Evolutionary conservation across 2,113 vertebrate genomes (phyloP).

Genomic region (Centropristis striata): DNA sequence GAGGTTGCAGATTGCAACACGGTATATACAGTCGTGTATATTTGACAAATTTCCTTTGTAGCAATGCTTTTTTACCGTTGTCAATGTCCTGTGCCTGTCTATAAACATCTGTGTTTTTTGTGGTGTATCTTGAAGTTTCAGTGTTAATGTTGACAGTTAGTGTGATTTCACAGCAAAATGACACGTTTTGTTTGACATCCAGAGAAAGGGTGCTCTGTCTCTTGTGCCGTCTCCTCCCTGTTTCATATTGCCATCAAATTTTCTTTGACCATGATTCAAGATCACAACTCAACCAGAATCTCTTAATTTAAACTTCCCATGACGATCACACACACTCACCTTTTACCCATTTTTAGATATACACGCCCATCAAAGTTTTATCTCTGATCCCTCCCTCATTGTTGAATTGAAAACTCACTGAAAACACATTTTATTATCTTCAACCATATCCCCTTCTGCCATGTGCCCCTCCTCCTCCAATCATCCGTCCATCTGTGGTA

Average conservation of each 20-base stretch:
- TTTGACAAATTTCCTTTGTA: neutral
- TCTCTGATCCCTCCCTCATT: slow-evolving; percentile 7
- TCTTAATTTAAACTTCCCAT: slow-evolving; percentile 1
- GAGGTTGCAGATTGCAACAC: no score
- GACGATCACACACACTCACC: neutral
- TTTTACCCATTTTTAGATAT: neutral
- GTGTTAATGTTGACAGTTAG: neutral
- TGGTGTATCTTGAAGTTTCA: slow-evolving; percentile 7
- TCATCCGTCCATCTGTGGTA: slow-evolving; percentile 39
- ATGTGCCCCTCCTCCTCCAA: neutral
- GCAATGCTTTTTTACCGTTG: neutral
- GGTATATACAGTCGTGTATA: no score
- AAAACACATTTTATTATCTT: neutral
- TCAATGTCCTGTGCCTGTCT: neutral
- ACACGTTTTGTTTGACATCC: slow-evolving; percentile 27
- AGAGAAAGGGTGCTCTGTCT: slow-evolving; percentile 33
- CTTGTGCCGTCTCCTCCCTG: slow-evolving; percentile 30
- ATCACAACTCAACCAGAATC: neutral
- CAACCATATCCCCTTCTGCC: slow-evolving; percentile 10
- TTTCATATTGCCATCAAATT: slow-evolving; percentile 17
- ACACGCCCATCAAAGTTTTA: neutral
- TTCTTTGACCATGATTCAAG: neutral
- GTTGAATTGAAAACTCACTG: neutral
- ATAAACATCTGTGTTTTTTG: slow-evolving; percentile 7
- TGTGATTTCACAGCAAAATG: neutral